These are phyloP conservation scores for Caracal caracal DNA, from an alignment of 2,113 vertebrate genomes.

Conservation along the genomic window DNA sequence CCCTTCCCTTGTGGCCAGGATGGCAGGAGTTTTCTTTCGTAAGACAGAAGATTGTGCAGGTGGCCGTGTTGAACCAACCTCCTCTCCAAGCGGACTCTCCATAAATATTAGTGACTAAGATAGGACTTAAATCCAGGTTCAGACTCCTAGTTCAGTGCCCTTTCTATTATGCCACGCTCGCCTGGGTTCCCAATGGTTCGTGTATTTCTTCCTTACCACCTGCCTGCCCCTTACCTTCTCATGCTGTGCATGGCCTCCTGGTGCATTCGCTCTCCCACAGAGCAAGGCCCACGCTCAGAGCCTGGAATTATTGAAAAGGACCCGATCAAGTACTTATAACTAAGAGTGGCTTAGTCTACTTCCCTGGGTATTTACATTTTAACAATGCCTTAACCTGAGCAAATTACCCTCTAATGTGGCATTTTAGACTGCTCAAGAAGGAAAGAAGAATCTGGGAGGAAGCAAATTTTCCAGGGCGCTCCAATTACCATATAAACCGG, in stretches of 20 bases:
- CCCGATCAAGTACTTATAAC: background rate
- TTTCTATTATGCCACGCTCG: background rate
- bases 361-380: conserved; percentile 18
- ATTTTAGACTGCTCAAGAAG: background rate
- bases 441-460: background rate
- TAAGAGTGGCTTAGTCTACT: background rate
- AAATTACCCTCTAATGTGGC: background rate
- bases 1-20: background rate
- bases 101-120: background rate
- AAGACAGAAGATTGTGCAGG: background rate
- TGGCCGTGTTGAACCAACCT: background rate
- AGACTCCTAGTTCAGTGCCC: background rate
- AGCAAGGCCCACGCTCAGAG: background rate
- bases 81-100: background rate
- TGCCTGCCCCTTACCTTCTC: background rate
- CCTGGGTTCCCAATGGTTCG: background rate
- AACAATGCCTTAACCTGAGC: background rate
- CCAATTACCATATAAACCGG: background rate
- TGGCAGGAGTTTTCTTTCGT: background rate
- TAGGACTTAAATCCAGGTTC: background rate
- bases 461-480: background rate
- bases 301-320: background rate
- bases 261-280: background rate
- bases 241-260: no score
- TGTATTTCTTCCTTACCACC: background rate